phyloP scores from a whole-genome alignment of 2,797 vertebrate species.

The Anguilla pacifica region DNA sequence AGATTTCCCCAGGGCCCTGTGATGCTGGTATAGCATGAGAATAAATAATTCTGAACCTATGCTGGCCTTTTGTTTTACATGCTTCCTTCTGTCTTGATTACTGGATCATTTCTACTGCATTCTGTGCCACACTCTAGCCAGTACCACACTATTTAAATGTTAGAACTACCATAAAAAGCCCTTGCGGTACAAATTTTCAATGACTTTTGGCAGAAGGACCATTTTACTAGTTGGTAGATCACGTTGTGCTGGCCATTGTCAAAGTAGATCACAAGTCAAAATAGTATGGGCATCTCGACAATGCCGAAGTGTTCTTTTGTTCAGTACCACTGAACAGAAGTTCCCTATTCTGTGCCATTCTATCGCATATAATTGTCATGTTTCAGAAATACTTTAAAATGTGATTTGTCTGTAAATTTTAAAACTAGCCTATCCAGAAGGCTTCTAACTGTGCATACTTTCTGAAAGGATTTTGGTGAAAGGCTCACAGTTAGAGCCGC shows the following conservation, averaged over 20 bases:
- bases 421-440: conserved; percentile 25
- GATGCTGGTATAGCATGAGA: too few relatives aligned
- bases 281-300: background rate
- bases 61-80: too few relatives aligned
- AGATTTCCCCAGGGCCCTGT: too few relatives aligned
- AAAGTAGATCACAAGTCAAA: conserved; percentile 21
- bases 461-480: conserved; percentile 20
- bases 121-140: too few relatives aligned
- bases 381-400: background rate
- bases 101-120: too few relatives aligned
- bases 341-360: background rate
- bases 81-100: too few relatives aligned
- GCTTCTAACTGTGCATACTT: conserved; percentile 1
- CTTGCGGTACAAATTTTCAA: background rate
- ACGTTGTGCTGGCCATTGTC: background rate
- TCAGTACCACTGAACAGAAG: background rate
- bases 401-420: conserved; percentile 32
- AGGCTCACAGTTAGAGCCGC: conserved; percentile 2
- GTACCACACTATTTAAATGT: too few relatives aligned
- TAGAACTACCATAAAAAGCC: background rate
- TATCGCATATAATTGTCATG: background rate
- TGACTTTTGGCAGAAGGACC: conserved; percentile 3
- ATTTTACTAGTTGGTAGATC: conserved; percentile 13
- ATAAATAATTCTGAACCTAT: too few relatives aligned
- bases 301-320: too few relatives aligned